These are phyloP conservation scores for Diarsia dahlii DNA, from an alignment of 2,888 invertebrate genomes.

Conservation along the genomic window DNA sequence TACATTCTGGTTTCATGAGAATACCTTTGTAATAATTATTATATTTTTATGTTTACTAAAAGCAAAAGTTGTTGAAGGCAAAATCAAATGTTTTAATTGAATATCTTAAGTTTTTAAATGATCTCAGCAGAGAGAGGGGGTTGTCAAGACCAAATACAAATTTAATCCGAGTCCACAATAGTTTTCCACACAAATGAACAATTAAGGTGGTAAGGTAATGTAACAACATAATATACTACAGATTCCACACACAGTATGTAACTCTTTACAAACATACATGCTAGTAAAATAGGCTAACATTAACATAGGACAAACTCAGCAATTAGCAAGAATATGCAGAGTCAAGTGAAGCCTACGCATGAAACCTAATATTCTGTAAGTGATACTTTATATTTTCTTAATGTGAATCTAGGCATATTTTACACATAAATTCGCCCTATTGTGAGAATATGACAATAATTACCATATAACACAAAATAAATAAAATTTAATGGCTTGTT, in stretches of 20 bases:
- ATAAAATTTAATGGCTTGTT: slow-evolving; percentile 46
- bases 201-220: no score
- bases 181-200: slow-evolving; percentile 1
- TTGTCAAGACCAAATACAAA: neutral
- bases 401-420: slow-evolving; percentile 38
- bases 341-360: slow-evolving; percentile 61
- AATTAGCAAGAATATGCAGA: slow-evolving; percentile 55
- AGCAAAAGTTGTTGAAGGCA: neutral
- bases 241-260: neutral
- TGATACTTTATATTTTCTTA: slow-evolving; percentile 35
- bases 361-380: slow-evolving; percentile 47
- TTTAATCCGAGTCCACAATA: neutral
- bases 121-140: neutral
- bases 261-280: neutral
- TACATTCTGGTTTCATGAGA: neutral
- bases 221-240: neutral
- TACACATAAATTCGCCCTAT: slow-evolving; percentile 39
- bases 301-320: slow-evolving; percentile 34
- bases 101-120: neutral
- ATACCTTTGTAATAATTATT: slow-evolving; percentile 1
- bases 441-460: slow-evolving; percentile 42
- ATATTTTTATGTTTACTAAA: neutral
- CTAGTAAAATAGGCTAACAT: slow-evolving; percentile 22
- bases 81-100: neutral
- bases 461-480: slow-evolving; percentile 47